Percentiles rank a stretch among this genome's conserved stretches.
These are phyloP conservation scores for Eilema sororculum DNA, from an alignment of 2,888 invertebrate species.

Conservation along the genomic window DNA sequence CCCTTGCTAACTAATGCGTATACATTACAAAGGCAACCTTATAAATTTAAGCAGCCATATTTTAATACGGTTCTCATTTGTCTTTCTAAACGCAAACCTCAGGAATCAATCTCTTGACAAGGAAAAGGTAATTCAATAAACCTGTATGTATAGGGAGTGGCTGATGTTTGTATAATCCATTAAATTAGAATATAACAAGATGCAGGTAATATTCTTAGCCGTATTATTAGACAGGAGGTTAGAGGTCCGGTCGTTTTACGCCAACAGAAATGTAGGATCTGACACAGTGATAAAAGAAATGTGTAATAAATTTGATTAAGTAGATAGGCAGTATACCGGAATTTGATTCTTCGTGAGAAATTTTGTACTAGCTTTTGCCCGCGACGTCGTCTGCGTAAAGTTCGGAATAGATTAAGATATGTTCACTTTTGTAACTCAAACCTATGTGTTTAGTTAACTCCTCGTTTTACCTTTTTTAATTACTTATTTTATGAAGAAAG, in stretches of 20 bases:
- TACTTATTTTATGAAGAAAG: too few relatives aligned
- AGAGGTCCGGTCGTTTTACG: neutral
- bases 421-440: too few relatives aligned
- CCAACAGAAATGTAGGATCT: neutral
- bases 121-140: constrained; percentile 30
- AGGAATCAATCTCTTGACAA: constrained; percentile 30
- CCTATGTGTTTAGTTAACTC: too few relatives aligned
- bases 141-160: constrained; percentile 17
- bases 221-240: neutral
- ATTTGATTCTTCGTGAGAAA: too few relatives aligned
- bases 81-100: constrained; percentile 31
- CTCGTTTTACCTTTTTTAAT: too few relatives aligned
- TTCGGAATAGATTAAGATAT: too few relatives aligned
- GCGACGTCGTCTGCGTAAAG: too few relatives aligned
- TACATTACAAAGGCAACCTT: constrained; percentile 6
- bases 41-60: constrained; percentile 24
- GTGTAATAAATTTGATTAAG: neutral
- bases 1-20: constrained; percentile 1
- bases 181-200: neutral
- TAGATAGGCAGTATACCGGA: constrained; percentile 10
- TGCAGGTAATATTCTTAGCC: neutral
- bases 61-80: constrained; percentile 29
- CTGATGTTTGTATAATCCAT: constrained; percentile 28
- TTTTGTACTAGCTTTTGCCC: too few relatives aligned
- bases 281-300: neutral